A percentile compares a stretch with the other conserved stretches of the same genome.
Conservation (phyloP, 2,888 invertebrate species). For the Rhorus exstirpatorius region DNA sequence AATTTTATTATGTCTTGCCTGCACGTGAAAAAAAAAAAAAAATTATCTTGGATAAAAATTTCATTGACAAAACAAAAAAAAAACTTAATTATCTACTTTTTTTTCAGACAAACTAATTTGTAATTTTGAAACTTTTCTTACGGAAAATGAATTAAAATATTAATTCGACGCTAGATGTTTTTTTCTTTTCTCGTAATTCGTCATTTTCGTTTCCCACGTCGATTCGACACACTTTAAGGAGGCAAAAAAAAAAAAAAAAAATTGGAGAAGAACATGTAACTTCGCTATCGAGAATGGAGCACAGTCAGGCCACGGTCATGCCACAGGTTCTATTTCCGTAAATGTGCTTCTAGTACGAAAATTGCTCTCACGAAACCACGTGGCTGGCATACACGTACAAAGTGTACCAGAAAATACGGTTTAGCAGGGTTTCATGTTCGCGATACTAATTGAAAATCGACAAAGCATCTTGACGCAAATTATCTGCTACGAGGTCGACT, state of each 20-base stretch:
- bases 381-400: conserved; percentile 34
- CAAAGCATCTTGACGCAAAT: conserved; percentile 5
- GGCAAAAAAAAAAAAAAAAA: neutral
- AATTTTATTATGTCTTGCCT: no score
- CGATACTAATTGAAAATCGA: conserved; percentile 33
- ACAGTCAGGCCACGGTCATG: conserved; percentile 71
- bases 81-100: no score
- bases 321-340: conserved; percentile 61
- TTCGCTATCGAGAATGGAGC: conserved; percentile 35
- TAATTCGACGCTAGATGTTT: no score
- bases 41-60: no score
- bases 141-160: no score
- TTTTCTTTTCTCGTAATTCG: no score
- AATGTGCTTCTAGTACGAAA: conserved; percentile 48
- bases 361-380: conserved; percentile 51
- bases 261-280: conserved; percentile 8
- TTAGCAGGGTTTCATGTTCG: conserved; percentile 12
- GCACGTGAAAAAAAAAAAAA: no score
- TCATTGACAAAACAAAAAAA: no score
- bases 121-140: no score
- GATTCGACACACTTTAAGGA: no score
- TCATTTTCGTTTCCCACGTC: no score
- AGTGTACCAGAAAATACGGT: conserved; percentile 9
- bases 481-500: neutral
- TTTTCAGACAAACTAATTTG: no score